phyloP scores from a whole-genome alignment of 2,113 vertebrate genomes.

The Ceyx cyanopectus region DNA sequence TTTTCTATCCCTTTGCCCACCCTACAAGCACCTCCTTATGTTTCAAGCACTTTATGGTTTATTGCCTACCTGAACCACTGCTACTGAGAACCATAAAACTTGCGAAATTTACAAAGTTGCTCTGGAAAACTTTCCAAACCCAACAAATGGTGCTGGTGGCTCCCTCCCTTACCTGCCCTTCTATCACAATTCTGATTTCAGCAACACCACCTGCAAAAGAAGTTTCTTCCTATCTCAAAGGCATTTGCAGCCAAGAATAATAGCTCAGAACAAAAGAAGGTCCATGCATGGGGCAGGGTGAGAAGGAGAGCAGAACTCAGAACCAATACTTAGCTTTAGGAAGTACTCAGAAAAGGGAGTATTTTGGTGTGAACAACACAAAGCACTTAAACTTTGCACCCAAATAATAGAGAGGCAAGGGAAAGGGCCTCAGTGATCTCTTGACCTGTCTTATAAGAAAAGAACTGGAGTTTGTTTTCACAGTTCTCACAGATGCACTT shows the following conservation, averaged over 20 bases:
- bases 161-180: not conserved
- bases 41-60: not conserved
- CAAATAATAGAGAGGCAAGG: too few relatives aligned
- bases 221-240: not conserved
- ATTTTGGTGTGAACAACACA: not conserved
- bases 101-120: not conserved
- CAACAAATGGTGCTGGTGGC: not conserved
- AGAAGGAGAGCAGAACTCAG: not conserved
- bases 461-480: not conserved
- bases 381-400: not conserved
- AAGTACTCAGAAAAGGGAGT: not conserved
- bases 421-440: not conserved
- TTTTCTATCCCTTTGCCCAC: not conserved
- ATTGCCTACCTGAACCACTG: not conserved
- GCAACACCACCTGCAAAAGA: not conserved
- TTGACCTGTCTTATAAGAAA: not conserved
- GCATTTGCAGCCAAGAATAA: not conserved
- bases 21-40: accelerated
- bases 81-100: not conserved
- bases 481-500: not conserved
- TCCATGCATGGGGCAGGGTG: accelerated
- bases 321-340: too few relatives aligned
- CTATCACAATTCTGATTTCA: not conserved
- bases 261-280: not conserved
- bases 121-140: not conserved